A percentile compares a stretch with the other conserved stretches of the same genome.
Conservation (phyloP, 2,797 vertebrate genomes). For the Malurus splendens region DNA sequence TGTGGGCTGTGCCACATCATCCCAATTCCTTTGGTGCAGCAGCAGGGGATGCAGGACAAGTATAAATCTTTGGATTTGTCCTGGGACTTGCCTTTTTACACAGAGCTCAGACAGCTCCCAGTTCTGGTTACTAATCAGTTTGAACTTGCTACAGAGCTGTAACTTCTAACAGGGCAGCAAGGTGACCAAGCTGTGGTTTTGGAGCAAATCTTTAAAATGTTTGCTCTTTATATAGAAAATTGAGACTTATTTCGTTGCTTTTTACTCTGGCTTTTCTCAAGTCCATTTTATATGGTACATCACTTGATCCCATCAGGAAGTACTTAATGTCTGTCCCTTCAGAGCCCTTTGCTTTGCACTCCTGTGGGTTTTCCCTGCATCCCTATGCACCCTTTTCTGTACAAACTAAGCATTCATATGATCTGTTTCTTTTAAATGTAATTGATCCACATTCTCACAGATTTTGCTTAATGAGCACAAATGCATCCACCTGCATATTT, state of each 20-base stretch:
- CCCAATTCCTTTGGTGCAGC: neutral
- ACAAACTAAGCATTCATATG: neutral
- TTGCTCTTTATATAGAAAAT: neutral
- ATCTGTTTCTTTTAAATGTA: neutral
- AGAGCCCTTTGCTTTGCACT: neutral
- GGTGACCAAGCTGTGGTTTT: neutral
- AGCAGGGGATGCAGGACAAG: neutral
- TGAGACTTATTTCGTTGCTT: neutral
- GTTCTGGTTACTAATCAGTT: neutral
- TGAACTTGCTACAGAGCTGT: neutral
- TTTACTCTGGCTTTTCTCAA: neutral
- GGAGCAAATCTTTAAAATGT: neutral
- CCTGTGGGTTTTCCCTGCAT: neutral
- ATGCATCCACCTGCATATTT: neutral
- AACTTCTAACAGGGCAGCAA: neutral
- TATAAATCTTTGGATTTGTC: neutral
- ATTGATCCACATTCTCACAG: neutral
- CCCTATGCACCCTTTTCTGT: neutral
- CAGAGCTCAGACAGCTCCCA: neutral
- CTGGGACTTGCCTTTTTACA: neutral
- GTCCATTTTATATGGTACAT: neutral
- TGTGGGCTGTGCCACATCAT: fast-evolving
- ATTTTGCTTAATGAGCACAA: neutral
- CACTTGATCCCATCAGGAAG: neutral
- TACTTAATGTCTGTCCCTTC: neutral